Base-by-base conservation (phyloP, 2,797 vertebrate species). In the Pangasius mekongensis region DNA sequence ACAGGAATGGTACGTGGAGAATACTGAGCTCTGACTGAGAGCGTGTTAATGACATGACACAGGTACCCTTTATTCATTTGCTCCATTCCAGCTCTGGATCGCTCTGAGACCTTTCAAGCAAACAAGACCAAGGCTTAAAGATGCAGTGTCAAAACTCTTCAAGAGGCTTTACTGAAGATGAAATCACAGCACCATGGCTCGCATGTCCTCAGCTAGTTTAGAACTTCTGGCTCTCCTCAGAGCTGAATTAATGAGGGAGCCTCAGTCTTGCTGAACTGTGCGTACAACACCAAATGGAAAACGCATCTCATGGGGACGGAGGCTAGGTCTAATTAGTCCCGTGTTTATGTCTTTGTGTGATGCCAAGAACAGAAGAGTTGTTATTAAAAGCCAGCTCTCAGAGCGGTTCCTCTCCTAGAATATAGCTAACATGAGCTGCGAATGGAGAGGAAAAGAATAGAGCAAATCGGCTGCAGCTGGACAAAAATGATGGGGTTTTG, bases 301-400 rank as follows among this genome's bases (percentile, higher is more conserved):
- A 84, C 10, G 62, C 80, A 64, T 91, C 93, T 94, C 91, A 89
- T 47, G 10, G 94, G 91, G 91, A 92, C 87, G 69, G 80, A 88
- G 84, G 90, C 89, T 84, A 91, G 91, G 94, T 94, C 93, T 94
- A 95, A 96, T 96, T 94, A 94, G 94, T 92, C 83, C 83, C 89
- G 85, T 93, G 92, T 94, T 94, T 94, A 92, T 93, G 87, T 93
- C 90, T 92, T 90, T 24, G 84, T 89, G 91, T 84, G 92, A 93
- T 18, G 90, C 91, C 86, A 5, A 5, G 87, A 88, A 91, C 67
- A 87, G 71, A 49, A 58, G 49, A 81, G 64, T 86, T 62, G 39
- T 80, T 67, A 62, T 66, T 84, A 18, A 89, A 58, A 78, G 60
- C 39, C 11, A 8, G 58, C 33, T 91, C 91, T 92, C 87, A 86